These are phyloP conservation scores for Aromia moschata DNA, from an alignment of 2,888 invertebrate species.

Conservation along the genomic window DNA sequence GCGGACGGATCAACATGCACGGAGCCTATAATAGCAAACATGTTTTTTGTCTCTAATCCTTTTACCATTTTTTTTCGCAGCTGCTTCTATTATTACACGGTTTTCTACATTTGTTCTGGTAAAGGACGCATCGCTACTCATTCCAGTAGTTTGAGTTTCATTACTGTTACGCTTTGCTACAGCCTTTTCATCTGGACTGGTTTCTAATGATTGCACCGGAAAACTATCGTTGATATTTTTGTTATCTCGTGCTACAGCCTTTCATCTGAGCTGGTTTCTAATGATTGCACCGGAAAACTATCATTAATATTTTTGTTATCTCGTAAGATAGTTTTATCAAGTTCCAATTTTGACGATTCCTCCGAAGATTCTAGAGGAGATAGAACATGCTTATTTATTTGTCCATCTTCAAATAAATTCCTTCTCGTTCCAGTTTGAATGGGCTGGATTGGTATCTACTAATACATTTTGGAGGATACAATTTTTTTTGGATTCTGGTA, in stretches of 20 bases:
- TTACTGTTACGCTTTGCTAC: background rate
- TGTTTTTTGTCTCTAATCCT: constrained; percentile 4
- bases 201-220: background rate
- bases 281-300: background rate
- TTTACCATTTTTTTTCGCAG: constrained; percentile 4
- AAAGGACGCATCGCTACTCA: background rate
- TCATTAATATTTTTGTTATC: background rate
- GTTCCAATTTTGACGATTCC: background rate
- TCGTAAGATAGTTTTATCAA: background rate
- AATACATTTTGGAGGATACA: background rate
- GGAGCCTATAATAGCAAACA: background rate
- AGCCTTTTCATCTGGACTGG: background rate
- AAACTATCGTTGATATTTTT: background rate
- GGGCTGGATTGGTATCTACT: background rate
- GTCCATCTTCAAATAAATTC: background rate
- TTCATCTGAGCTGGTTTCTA: background rate
- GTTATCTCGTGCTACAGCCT: background rate
- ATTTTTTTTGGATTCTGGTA: background rate
- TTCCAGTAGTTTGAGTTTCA: background rate
- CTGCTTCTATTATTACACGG: background rate
- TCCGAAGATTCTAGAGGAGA: background rate
- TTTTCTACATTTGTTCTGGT: background rate
- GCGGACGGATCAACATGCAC: too few species aligned
- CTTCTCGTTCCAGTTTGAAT: background rate
- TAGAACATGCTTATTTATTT: background rate